Conservation (phyloP, 2,113 vertebrate species). For the Thunnus maccoyii region DNA sequence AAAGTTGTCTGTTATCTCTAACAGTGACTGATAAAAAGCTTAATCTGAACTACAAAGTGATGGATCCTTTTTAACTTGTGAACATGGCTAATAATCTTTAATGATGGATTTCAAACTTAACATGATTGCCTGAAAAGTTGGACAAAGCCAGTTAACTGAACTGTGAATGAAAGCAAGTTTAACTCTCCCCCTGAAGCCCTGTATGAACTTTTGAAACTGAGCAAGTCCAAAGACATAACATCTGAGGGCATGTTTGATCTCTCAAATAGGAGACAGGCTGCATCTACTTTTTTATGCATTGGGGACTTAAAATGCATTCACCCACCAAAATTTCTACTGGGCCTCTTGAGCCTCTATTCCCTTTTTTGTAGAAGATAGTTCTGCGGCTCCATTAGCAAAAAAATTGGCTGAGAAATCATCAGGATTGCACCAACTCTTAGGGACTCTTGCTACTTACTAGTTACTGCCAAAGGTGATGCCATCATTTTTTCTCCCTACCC, state of each 20-base stretch:
- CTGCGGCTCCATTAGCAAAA: conserved; percentile 55
- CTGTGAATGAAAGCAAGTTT: background rate
- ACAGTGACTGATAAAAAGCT: conserved; percentile 1
- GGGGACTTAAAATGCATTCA: conserved; percentile 47
- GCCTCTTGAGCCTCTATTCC: conserved; percentile 41
- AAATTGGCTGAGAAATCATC: conserved; percentile 15
- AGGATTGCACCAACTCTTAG: conserved; percentile 27
- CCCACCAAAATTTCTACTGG: conserved; percentile 38
- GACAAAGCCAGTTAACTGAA: background rate
- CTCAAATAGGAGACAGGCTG: conserved; percentile 8
- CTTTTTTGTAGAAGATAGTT: conserved; percentile 30
- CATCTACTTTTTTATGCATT: conserved; percentile 44
- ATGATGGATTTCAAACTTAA: background rate
- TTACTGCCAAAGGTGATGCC: conserved; percentile 20
- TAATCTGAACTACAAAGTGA: background rate
- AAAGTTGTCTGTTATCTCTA: conserved; percentile 21
- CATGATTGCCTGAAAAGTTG: background rate
- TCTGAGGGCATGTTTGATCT: conserved; percentile 27
- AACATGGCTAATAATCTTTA: background rate
- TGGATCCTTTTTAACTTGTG: background rate
- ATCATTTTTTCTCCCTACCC: background rate
- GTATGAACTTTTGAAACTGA: conserved; percentile 4
- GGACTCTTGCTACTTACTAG: background rate
- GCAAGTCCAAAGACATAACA: conserved; percentile 1
- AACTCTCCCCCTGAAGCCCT: background rate